Conservation (phyloP, 2,888 invertebrate genomes). For the Lamellibrachia columna region DNA sequence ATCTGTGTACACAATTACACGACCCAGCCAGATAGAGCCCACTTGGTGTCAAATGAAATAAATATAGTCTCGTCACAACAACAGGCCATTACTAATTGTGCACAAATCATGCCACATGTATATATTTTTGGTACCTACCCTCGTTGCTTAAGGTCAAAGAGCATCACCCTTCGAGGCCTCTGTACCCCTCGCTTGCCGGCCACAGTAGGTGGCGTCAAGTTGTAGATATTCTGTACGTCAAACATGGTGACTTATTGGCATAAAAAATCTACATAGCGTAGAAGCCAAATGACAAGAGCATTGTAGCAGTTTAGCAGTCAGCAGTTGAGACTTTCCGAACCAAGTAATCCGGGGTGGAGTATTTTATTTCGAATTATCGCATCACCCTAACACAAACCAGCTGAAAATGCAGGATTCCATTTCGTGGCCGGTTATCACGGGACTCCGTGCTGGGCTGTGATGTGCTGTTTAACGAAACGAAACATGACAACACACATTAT, state of each 20-base stretch:
- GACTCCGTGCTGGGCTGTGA: neutral
- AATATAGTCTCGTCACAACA: neutral
- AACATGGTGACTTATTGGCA: neutral
- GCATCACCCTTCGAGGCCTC: neutral
- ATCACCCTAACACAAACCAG: neutral
- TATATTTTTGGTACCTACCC: neutral
- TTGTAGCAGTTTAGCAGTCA: neutral
- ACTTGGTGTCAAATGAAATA: neutral
- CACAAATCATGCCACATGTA: neutral
- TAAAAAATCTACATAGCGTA: neutral
- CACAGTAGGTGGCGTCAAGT: neutral
- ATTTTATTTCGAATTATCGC: neutral
- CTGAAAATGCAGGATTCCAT: neutral
- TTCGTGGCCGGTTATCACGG: neutral
- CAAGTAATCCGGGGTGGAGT: neutral
- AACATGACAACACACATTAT: neutral
- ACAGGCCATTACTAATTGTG: neutral
- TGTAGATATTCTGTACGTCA: conserved; percentile 10
- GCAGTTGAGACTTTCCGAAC: neutral
- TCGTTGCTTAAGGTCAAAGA: neutral
- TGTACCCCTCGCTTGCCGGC: neutral
- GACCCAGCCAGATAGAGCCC: neutral
- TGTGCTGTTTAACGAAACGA: neutral
- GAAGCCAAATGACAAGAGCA: neutral
- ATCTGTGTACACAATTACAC: conserved; percentile 6